A percentile compares a stretch with the other conserved stretches of the same genome.
phyloP scores from a whole-genome alignment of 2,888 invertebrate species.

The Apamea monoglypha region DNA sequence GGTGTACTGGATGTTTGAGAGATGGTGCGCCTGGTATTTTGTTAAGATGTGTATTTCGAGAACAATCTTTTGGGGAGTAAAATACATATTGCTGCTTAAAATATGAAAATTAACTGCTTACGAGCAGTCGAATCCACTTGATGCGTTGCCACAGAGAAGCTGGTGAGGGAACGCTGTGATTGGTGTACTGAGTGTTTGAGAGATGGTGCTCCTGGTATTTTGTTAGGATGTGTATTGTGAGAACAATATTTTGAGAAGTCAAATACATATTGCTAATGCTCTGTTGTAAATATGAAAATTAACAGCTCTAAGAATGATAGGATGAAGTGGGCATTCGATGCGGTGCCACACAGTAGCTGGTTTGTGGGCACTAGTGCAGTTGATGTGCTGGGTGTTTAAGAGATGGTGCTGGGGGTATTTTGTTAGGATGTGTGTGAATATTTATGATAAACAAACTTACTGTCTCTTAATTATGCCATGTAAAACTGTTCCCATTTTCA shows the following conservation, averaged over 20 bases:
- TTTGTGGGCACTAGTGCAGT: not conserved
- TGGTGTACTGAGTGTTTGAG: slow-evolving; percentile 2
- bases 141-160: slow-evolving; percentile 38
- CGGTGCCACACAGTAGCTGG: not conserved
- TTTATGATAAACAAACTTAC: not conserved
- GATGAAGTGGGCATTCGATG: too few relatives aligned
- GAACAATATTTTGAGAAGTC: not conserved
- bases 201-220: not conserved
- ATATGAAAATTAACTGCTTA: not conserved
- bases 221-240: not conserved
- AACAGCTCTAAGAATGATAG: too few relatives aligned
- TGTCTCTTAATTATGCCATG: not conserved
- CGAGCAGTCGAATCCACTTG: slow-evolving; percentile 33
- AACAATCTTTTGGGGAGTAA: not conserved
- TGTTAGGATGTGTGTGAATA: not conserved
- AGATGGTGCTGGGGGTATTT: not conserved
- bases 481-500: not conserved
- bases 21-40: not conserved
- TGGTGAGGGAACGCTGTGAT: not conserved
- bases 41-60: not conserved
- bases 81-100: not conserved
- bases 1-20: slow-evolving; percentile 1
- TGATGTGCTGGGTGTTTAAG: not conserved
- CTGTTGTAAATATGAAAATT: too few relatives aligned
- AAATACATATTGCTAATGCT: too few relatives aligned